Base-by-base conservation (phyloP, 1,140 invertebrate genomes). In the Brachionus sp. region DNA sequence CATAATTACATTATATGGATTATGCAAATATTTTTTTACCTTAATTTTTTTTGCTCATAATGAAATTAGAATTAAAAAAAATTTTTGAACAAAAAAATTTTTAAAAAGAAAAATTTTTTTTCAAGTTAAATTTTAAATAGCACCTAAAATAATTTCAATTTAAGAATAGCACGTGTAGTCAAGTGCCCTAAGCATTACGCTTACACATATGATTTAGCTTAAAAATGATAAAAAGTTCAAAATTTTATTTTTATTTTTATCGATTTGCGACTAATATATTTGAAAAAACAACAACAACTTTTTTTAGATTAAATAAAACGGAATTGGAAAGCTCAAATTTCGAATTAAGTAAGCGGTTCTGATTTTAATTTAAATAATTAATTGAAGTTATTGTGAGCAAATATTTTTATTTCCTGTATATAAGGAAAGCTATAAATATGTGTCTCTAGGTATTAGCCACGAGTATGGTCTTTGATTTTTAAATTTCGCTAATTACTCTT, bases 371-470 rank as follows among this genome's bases (percentile, higher is more conserved):
- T 57, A 57, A 57, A 57, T 57, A 57, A 57, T 57, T 57, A 57
- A 57, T 57, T 57, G 50, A 57, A 57, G 50, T 57, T 23, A 19
- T 57, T 57, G 50, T 57, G 50, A 57, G 50, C 19, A 57, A 57
- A 57, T 57, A 57, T 57, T 57, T 57, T 57, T 57, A 57, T 57
- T 57, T 57, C 50, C 50, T 57, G 50, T 57, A 19, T 57, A 57
- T 57, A 19, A 57, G 50, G 16, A 57, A 57, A n/a, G 50, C 50
- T 57, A 57, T 57, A 57, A 57, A 57, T 57, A 57, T 57, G 16
- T 23, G 50, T 19, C 50, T 57, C 50, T 57, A 57, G 50, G 50
- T 57, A 57, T 57, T 19, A 25, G 16, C 50, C 50, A 57, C 50
- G 50, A 9, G 16, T 57, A 9, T 25, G 19, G 50, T 57, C 50